Base-by-base conservation (phyloP, 1,140 invertebrate genomes). In the Ceratosolen fusciceps region DNA sequence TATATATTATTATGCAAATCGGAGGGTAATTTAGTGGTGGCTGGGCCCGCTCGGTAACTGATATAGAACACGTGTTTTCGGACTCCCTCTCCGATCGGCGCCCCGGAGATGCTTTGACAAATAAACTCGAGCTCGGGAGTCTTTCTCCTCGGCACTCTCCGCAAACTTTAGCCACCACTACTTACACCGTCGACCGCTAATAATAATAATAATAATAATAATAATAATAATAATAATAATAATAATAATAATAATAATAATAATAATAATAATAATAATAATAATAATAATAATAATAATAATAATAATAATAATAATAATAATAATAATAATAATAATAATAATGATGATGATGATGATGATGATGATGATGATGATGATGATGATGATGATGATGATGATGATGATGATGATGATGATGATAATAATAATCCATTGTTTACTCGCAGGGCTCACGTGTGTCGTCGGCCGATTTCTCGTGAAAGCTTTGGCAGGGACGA, bases 401-500 rank as follows among this genome's bases (percentile, higher is more conserved):
- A n/a, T n/a, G n/a, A n/a, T n/a, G n/a, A n/a, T n/a, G n/a, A n/a
- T n/a, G n/a, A n/a, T n/a, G n/a, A n/a, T n/a, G n/a, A n/a, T n/a
- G n/a, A n/a, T n/a, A 65, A 8, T n/a, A 65, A 65, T 37, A 65
- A 65, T 65, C 31, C 60, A 65, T 65, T 65, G 34, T 65, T 31
- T 16, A 37, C 19, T 37, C 14, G 14, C 21, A 37, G 16, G 37
- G n/a, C 58, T 65, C 60, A 37, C 34, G 31, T 37, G 31, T 37
- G 60, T 37, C 60, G 31, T 37, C 34, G 31, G 60, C 31, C 34
- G 4, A 65, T 65, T 65, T 65, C 67, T 70, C 29, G 39, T 47
- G 67, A 12, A 70, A 70, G 47, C 52, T 56, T 73, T 34, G 72
- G 56, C n/a, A 60, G 37, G 54, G 56, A 60, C 24, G n/a, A n/a